Conservation (phyloP, 2,888 invertebrate genomes). For the Andrena trimmerana region DNA sequence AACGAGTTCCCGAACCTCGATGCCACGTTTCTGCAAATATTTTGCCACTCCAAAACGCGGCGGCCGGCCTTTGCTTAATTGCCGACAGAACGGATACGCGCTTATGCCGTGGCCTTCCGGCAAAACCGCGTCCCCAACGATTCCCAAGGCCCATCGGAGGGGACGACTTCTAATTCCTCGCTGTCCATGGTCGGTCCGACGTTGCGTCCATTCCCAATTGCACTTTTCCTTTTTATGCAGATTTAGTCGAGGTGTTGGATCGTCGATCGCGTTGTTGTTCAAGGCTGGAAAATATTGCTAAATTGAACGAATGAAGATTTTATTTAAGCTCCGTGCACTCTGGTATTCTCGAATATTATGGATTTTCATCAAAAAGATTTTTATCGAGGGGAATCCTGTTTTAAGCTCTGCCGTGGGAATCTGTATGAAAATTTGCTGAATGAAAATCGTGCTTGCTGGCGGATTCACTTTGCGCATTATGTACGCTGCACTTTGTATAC, state of each 20-base stretch:
- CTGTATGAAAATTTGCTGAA: neutral
- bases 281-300: neutral
- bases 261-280: constrained; percentile 22
- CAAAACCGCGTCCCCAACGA: no score
- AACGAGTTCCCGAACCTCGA: constrained; percentile 76
- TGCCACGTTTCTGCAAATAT: constrained; percentile 75
- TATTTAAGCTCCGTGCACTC: neutral
- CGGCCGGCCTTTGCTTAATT: constrained; percentile 65
- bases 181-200: neutral
- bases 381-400: neutral
- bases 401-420: neutral
- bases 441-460: neutral
- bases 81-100: constrained; percentile 8
- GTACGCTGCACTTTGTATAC: neutral
- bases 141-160: no score
- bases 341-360: constrained; percentile 35
- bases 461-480: neutral
- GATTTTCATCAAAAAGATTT: constrained; percentile 45
- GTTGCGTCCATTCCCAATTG: no score
- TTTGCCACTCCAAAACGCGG: constrained; percentile 69
- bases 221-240: neutral
- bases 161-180: neutral
- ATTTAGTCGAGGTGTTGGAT: constrained; percentile 28
- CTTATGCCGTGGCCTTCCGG: constrained; percentile 1
- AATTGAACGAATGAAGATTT: constrained; percentile 41